A percentile compares a stretch with the other conserved stretches of the same genome.
Evolutionary conservation across 2,888 invertebrate genomes (phyloP).

Genomic region (Leptothorax acervorum): DNA sequence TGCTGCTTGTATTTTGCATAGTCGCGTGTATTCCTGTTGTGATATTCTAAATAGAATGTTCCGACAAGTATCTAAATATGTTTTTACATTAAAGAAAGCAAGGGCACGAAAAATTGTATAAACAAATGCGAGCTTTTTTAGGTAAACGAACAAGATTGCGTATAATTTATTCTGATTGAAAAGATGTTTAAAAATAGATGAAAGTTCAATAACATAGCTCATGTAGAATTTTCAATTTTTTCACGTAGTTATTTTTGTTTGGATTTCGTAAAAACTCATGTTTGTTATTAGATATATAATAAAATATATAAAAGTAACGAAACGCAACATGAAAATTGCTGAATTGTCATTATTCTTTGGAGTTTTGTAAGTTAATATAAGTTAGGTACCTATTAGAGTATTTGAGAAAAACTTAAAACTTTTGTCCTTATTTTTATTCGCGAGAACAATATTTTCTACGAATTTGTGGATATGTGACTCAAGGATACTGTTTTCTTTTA

Average conservation of each 20-base stretch:
- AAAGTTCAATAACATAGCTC: not conserved
- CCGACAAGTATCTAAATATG: constrained; percentile 61
- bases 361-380: not conserved
- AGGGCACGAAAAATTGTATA: not conserved
- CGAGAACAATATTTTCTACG: constrained; percentile 37
- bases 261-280: not conserved
- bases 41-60: constrained; percentile 56
- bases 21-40: constrained; percentile 41
- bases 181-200: not conserved
- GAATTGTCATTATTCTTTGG: not conserved
- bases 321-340: not conserved
- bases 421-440: constrained; percentile 41
- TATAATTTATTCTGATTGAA: not conserved
- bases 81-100: constrained; percentile 40
- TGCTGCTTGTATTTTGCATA: constrained; percentile 51
- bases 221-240: not conserved
- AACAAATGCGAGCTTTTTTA: not conserved
- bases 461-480: constrained; percentile 35
- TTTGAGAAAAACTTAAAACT: constrained; percentile 37
- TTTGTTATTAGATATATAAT: not conserved
- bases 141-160: not conserved
- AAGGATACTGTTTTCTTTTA: constrained; percentile 51
- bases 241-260: not conserved
- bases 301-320: not conserved
- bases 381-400: not conserved